Base-by-base conservation (phyloP, 2,113 vertebrate species). In the Pelmatolapia mariae region DNA sequence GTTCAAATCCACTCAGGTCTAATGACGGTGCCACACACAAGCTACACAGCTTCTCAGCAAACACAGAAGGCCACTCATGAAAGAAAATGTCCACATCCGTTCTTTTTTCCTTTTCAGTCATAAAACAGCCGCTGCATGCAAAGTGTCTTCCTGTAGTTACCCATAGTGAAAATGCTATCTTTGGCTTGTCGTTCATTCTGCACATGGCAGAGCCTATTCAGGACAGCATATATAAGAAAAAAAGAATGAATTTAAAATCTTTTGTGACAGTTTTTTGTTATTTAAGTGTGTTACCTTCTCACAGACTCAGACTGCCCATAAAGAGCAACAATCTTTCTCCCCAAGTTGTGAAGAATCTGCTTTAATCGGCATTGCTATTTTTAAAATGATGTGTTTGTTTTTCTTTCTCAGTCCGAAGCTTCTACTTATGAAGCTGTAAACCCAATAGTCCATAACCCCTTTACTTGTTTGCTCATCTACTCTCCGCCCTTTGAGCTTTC, bases 381-480 rank as follows among this genome's bases (percentile, higher is more conserved):
- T 38, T 66, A 22, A 38, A 66, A 68, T 66, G 19, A 38, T 38
- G 71, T 19, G 16, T 78, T 31, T 78, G 26, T 31, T 78, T 78
- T 50, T 50, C 43, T 78, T 50, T 78, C 71, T 78, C 45, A 13
- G 10, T n/a, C 16, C 3, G 16, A 50, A 50, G 45, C 16, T 50
- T 50, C 50, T 56, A 38, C 18, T 29, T 2, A 59, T 31, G 54
- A 19, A 81, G 53, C 54, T 6, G 15, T 57, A 45, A 81, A 89
- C 31, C 38, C 82, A 86, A 15, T 76, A 45, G 83, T 56, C 76
- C 7, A 2, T 76, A 86, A 89, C 91, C 83, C 10, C 8, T 47
- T 4, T 53, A 36, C 61, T 54, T 89, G 88, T 93, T 92, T 92
- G 81, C 83, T 89, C 89, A 89, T 88, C 92, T 94, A 88, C 73